These are phyloP conservation scores for Tigriopus californicus DNA, from an alignment of 2,888 invertebrate genomes.

Conservation along the genomic window DNA sequence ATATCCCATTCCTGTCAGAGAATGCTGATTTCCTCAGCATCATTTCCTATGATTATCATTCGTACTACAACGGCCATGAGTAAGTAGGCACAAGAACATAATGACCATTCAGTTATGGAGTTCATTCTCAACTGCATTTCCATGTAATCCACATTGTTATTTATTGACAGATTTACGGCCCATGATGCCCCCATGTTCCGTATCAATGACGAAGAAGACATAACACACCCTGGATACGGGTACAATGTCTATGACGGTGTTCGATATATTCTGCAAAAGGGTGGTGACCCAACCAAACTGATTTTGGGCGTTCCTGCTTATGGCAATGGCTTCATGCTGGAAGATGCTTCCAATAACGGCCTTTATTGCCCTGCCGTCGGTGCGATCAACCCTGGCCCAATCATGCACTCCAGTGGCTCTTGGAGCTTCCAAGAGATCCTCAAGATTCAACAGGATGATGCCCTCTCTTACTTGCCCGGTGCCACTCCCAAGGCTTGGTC, in stretches of 20 bases:
- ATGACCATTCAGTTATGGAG: no score
- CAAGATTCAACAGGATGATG: neutral
- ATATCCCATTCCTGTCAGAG: neutral
- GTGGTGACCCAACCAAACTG: neutral
- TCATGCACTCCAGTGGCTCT: neutral
- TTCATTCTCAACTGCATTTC: no score
- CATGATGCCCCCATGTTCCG: neutral
- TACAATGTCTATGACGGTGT: slow-evolving; percentile 4
- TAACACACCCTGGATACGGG: neutral
- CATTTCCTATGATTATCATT: slow-evolving; percentile 8
- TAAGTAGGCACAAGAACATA: no score
- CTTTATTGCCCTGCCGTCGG: neutral
- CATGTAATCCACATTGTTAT: no score
- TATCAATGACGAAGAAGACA: neutral
- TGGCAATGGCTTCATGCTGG: neutral
- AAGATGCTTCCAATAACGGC: neutral
- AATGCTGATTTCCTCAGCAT: neutral
- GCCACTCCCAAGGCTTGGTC: neutral
- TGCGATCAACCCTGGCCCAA: neutral
- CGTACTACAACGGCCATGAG: neutral
- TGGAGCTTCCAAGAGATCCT: slow-evolving; percentile 2
- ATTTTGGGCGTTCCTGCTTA: neutral
- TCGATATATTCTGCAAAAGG: neutral
- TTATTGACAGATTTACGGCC: no score
- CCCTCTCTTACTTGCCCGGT: neutral